Evolutionary conservation across 2,113 vertebrate species (phyloP).

Genomic region (Paralichthys olivaceus): DNA sequence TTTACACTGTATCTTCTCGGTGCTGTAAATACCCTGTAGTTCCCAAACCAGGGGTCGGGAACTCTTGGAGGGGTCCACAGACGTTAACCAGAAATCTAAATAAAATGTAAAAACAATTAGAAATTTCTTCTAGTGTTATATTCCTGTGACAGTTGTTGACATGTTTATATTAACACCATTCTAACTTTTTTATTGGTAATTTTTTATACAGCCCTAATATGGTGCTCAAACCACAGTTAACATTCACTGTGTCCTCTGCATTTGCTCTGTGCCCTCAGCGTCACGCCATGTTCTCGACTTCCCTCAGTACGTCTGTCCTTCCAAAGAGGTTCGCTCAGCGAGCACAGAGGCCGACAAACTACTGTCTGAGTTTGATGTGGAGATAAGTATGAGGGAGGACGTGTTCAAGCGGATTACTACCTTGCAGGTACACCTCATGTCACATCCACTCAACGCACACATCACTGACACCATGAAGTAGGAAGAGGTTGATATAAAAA

Average conservation of each 20-base stretch:
- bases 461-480: background rate
- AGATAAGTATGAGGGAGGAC: constrained; percentile 94
- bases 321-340: constrained; percentile 88
- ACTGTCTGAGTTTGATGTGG: constrained; percentile 94
- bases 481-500: background rate
- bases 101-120: background rate
- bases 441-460: background rate
- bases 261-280: constrained; percentile 76
- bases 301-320: constrained; percentile 90
- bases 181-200: background rate
- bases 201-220: background rate
- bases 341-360: constrained; percentile 95
- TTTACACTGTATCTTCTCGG: background rate
- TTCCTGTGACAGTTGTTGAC: background rate
- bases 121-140: too few species aligned
- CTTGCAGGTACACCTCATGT: constrained; percentile 85
- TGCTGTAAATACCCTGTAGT: background rate
- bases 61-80: background rate
- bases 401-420: constrained; percentile 89
- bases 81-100: background rate
- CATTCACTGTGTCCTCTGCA: background rate
- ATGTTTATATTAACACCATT: background rate
- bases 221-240: background rate
- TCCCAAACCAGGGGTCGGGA: background rate
- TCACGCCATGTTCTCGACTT: constrained; percentile 92